A percentile compares a stretch with the other conserved stretches of the same genome.
phyloP scores from a whole-genome alignment of 2,888 invertebrate species.

The Lampropteryx suffumata region DNA sequence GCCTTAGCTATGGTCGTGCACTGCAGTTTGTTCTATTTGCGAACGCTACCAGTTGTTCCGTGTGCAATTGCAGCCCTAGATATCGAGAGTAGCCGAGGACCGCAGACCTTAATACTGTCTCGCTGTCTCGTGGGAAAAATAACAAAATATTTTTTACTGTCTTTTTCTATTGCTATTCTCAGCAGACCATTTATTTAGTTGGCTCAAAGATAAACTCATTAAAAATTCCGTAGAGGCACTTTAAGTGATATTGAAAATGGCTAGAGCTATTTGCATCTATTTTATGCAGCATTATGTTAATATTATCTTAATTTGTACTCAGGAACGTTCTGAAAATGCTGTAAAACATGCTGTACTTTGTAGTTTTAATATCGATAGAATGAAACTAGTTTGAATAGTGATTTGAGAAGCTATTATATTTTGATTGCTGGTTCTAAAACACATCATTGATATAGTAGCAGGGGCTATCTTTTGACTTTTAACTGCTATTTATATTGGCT shows the following conservation, averaged over 20 bases:
- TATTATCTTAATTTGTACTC: conserved; percentile 11
- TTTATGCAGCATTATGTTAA: conserved; percentile 7
- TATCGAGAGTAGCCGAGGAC: conserved; percentile 44
- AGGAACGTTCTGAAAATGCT: neutral
- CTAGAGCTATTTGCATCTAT: neutral
- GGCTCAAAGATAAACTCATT: conserved; percentile 8
- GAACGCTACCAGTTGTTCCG: conserved; percentile 67
- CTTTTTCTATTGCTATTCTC: conserved; percentile 20
- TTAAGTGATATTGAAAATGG: conserved; percentile 14
- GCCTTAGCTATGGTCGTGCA: neutral
- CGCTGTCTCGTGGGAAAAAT: conserved; percentile 51
- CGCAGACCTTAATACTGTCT: conserved; percentile 48
- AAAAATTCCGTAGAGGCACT: conserved; percentile 10
- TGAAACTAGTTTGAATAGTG: conserved; percentile 6
- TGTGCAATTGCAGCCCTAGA: conserved; percentile 60
- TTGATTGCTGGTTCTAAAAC: conserved; percentile 7
- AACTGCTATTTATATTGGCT: no score
- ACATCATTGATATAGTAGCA: neutral
- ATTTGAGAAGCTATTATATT: conserved; percentile 13
- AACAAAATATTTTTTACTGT: conserved; percentile 19
- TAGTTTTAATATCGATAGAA: conserved; percentile 4
- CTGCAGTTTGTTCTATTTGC: conserved; percentile 59
- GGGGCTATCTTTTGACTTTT: neutral
- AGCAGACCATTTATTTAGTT: conserved; percentile 24
- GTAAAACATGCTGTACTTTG: neutral